phyloP scores from a whole-genome alignment of 2,113 vertebrate species.

The Myotis davidii region DNA sequence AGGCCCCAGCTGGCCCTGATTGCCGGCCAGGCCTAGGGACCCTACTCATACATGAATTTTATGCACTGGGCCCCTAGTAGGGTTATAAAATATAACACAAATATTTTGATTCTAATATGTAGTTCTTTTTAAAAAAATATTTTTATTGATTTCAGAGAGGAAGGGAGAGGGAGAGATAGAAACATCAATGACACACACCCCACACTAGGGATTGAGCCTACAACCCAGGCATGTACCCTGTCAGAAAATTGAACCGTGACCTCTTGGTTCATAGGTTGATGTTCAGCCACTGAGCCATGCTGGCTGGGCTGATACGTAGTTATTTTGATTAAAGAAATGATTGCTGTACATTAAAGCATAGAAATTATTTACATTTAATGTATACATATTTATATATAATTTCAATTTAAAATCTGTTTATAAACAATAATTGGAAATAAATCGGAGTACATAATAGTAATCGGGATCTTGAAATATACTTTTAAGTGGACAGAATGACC shows the following conservation, averaged over 20 bases:
- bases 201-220: too few species aligned
- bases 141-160: too few species aligned
- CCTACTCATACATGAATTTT: too few species aligned
- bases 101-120: constrained; percentile 1
- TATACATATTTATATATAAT: not conserved
- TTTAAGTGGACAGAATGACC: not conserved
- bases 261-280: too few species aligned
- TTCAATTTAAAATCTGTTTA: constrained; percentile 10
- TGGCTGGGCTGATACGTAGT: not conserved
- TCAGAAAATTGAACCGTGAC: too few species aligned
- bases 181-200: too few species aligned
- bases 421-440: not conserved
- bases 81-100: not conserved
- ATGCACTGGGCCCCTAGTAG: too few species aligned
- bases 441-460: not conserved
- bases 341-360: not conserved
- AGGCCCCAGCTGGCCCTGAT: too few species aligned
- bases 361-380: constrained; percentile 5
- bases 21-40: too few species aligned
- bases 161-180: too few species aligned
- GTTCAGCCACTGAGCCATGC: too few species aligned
- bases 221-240: too few species aligned
- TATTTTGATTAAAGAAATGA: constrained; percentile 28
- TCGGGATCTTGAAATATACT: not conserved
- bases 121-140: not conserved